Base-by-base conservation (phyloP, 2,888 invertebrate genomes). In the Hyppa rectilinea region DNA sequence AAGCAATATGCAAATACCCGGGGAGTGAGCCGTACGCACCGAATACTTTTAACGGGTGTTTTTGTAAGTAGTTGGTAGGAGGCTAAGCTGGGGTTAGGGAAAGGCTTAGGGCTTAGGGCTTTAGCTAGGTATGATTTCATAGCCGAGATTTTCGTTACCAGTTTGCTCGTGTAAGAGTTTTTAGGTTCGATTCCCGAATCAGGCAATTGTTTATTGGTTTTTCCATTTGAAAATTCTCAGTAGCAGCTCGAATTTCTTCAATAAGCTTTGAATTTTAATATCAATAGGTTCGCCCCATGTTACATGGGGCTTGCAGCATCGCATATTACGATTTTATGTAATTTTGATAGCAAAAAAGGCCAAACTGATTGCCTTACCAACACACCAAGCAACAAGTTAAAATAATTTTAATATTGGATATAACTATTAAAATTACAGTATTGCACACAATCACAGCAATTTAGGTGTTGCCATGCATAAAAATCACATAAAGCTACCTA, bases 1-100 rank as follows among this genome's bases (percentile, higher is more conserved):
- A 90, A 86, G 83, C 88, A 87, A 91, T 91, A 92, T 92, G 92
- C 89, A 89, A 92, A 91, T 90, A 85, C 76, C 82, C 73, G 71
- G 82, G 72, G 80, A 62, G 76, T 61, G 64, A 71, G 74, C 58
- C 71, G 77, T 58, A 78, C 65, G 45, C 68, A 64, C 63, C 52
- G 53, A 71, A 70, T 63, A 72, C 52, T 71, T 64, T 68, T 58
- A 79, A 70, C 60, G 67, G 14, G 14, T 31, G 9, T 9, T 61
- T 61, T 45, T 59, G 6, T 43, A n/a, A n/a, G n/a, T n/a, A 20
- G 45, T 38, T 58, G n/a, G 12, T 49, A 26, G 10, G 34, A 47
- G 5, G n/a, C 36, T 49, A 12, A 72, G n/a, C 47, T 61, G 31
- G 23, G 29, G 12, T 75, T 53, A 75, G 0, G 9, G 1, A 26